Evolutionary conservation across 2,888 invertebrate genomes (phyloP), one percentile per base, ranked within the genome.

Genomic region (Harpalus rubripes): DNA sequence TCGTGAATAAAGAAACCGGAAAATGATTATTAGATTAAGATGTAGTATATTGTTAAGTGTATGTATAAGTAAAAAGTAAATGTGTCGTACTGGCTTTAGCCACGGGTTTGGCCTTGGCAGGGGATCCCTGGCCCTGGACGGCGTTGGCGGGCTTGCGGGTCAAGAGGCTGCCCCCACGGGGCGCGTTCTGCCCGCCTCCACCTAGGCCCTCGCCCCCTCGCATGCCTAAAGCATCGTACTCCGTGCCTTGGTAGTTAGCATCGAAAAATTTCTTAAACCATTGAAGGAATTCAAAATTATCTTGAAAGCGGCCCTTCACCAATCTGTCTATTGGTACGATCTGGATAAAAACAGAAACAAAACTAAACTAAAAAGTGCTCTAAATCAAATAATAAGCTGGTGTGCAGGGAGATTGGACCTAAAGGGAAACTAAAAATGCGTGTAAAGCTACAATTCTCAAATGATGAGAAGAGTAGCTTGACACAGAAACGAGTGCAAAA

Each of bases 211-310:
- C 96, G 88, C 97, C 97, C 89, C 96, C 96, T 88, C 99, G 94
- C 90, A 96, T 96, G 87, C 94, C 95, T 90, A 97, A 92, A 85
- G 99, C 96, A 92, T 98, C 97, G 92, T 99, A 99, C 87, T 98
- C 97, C 90, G 95, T 94, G 91, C 98, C 98, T 92, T 96, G 96
- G 93, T 98, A 98, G 94, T 99, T 99, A 89, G 98, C 98, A 93
- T 99, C 99, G 93, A 98, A 99, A 93, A 99, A 99, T 92, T 98
- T 98, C 95, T 99, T 99, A 95, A 99, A 99, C 99, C 99, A 99
- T 94, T 99, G 99, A 89, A 99, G 96, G 93, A 99, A 99, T 92
- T 99, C 99, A 95, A 99, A 99, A 94, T 99, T 99, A 94, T 99
- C 99, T 95, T 99, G 99, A 93, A 99, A 99, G 89, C 98, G 96